phyloP scores from a whole-genome alignment of 2,797 vertebrate species.

The Amazonetta brasiliensis region DNA sequence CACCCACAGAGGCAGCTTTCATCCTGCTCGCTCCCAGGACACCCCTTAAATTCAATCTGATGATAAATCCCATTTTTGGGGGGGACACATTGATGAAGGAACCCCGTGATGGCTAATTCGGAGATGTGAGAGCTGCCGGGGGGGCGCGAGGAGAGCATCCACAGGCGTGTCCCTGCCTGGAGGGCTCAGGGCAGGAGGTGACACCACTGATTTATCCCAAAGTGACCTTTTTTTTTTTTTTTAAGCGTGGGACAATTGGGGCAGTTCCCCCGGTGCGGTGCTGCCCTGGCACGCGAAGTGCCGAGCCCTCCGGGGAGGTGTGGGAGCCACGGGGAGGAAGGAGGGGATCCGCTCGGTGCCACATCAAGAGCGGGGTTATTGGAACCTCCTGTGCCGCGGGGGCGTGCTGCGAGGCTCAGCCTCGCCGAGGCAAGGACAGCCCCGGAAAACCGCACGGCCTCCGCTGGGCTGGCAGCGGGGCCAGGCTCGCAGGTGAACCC shows the following conservation, averaged over 20 bases:
- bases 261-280: too few species aligned
- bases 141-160: not conserved
- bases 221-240: not conserved
- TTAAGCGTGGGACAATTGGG: not conserved
- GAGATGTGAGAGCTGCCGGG: not conserved
- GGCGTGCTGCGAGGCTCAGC: not conserved
- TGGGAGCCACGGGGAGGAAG: not conserved
- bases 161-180: not conserved
- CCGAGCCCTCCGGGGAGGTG: not conserved
- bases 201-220: not conserved
- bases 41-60: not conserved
- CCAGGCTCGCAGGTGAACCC: not conserved
- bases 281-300: not conserved
- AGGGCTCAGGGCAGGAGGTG: not conserved
- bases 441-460: not conserved
- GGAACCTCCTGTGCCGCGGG: not conserved
- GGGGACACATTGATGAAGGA: not conserved
- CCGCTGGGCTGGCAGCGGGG: not conserved
- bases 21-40: not conserved
- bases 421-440: not conserved
- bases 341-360: not conserved
- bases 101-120: not conserved
- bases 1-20: not conserved
- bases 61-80: not conserved
- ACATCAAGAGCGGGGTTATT: conserved; percentile 18